Evolutionary conservation across 2,797 vertebrate species (phyloP).

Genomic region (Melanogrammus aeglefinus): DNA sequence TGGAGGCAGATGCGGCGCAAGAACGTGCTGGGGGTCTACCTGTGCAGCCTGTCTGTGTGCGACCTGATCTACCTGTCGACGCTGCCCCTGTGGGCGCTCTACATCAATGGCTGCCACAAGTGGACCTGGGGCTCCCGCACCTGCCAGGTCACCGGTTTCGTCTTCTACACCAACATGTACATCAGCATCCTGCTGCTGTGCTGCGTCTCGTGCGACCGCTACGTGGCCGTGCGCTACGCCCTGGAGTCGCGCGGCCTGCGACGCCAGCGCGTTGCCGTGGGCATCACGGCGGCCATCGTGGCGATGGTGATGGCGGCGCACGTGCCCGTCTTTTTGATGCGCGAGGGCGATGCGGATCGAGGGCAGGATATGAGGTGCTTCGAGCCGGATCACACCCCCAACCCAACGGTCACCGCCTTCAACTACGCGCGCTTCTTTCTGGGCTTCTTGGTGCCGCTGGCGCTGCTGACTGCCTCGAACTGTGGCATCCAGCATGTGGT

Average conservation of each 20-base stretch:
- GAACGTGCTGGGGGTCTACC: conserved; percentile 81
- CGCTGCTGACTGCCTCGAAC: conserved; percentile 75
- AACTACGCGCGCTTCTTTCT: conserved; percentile 72
- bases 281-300: conserved; percentile 48
- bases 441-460: conserved; percentile 80
- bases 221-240: conserved; percentile 75
- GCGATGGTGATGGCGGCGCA: conserved; percentile 64
- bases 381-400: conserved; percentile 65
- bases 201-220: conserved; percentile 87
- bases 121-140: conserved; percentile 67
- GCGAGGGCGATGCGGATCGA: rapidly evolving
- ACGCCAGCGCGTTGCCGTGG: conserved; percentile 52
- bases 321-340: conserved; percentile 69
- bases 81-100: conserved; percentile 83
- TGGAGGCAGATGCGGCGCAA: conserved; percentile 71
- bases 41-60: conserved; percentile 82
- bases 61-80: conserved; percentile 85
- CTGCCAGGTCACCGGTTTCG: conserved; percentile 77
- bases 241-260: conserved; percentile 78
- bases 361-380: conserved; percentile 68
- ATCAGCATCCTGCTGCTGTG: conserved; percentile 89
- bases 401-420: conserved; percentile 47
- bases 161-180: conserved; percentile 95
- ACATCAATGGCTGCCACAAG: conserved; percentile 57
- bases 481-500: conserved; percentile 67